phyloP scores from a whole-genome alignment of 1,140 invertebrate genomes.

The Psilanteris sp. region DNA sequence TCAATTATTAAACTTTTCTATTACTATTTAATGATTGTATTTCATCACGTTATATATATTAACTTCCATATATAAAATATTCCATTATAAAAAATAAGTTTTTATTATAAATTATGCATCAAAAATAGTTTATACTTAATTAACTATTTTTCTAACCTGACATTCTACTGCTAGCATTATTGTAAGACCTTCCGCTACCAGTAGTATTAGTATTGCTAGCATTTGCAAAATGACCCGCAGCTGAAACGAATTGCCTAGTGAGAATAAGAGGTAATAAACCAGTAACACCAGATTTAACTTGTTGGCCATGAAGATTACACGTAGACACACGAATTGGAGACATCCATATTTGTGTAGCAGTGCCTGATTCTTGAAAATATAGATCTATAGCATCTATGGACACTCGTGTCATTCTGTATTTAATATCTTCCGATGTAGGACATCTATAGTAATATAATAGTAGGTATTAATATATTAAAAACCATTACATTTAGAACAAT shows the following conservation, averaged over 20 bases:
- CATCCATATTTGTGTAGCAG: slow-evolving; percentile 92
- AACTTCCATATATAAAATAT: too few species aligned
- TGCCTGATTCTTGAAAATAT: slow-evolving; percentile 93
- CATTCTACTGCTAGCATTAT: slow-evolving; percentile 73
- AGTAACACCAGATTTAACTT: slow-evolving; percentile 94
- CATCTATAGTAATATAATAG: slow-evolving; percentile 81
- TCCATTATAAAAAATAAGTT: too few species aligned
- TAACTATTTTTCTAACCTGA: too few species aligned
- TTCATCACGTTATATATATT: too few species aligned
- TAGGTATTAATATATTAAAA: not conserved
- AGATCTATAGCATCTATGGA: slow-evolving; percentile 95
- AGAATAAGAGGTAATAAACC: slow-evolving; percentile 89
- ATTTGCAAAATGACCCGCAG: slow-evolving; percentile 77
- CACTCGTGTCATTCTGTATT: slow-evolving; percentile 95
- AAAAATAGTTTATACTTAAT: too few species aligned
- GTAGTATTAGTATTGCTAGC: slow-evolving; percentile 82
- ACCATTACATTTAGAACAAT: too few species aligned
- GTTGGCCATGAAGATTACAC: slow-evolving; percentile 95
- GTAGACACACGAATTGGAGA: slow-evolving; percentile 92
- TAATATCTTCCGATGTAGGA: slow-evolving; percentile 93
- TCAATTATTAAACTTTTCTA: too few species aligned
- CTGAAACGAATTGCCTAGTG: slow-evolving; percentile 85
- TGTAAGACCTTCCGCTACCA: slow-evolving; percentile 80
- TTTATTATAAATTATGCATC: too few species aligned
- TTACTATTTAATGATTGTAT: too few species aligned